Evolutionary conservation across 2,888 invertebrate species (phyloP).

Genomic region (Cryptus armator): DNA sequence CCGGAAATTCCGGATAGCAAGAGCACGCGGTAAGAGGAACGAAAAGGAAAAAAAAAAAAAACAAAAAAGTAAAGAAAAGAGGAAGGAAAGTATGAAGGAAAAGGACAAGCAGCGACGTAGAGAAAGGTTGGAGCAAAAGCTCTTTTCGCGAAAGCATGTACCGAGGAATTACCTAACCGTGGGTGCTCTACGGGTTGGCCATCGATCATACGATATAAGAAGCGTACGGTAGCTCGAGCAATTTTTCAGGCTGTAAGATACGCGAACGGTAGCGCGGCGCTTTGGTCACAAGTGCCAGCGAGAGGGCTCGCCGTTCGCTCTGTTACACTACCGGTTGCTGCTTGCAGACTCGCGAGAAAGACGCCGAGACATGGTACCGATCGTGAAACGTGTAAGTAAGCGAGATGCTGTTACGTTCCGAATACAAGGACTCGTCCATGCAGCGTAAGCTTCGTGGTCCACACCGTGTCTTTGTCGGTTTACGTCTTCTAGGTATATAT

Average conservation of each 20-base stretch:
- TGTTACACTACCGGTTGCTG: neutral
- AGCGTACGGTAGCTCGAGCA: constrained; percentile 56
- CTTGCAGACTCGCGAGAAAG: neutral
- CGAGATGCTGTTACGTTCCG: neutral
- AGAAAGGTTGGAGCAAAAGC: constrained; percentile 53
- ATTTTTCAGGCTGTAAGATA: constrained; percentile 66
- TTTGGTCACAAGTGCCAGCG: constrained; percentile 40
- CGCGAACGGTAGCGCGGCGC: constrained; percentile 7
- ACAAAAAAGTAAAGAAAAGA: neutral
- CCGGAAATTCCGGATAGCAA: constrained; percentile 40
- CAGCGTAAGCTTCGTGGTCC: constrained; percentile 20
- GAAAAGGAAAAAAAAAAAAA: neutral
- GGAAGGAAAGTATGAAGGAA: neutral
- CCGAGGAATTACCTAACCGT: constrained; percentile 65
- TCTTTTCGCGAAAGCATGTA: constrained; percentile 59
- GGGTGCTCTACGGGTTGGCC: constrained; percentile 46
- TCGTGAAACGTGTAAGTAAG: neutral
- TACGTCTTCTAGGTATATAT: neutral
- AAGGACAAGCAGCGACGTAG: neutral
- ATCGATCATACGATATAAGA: constrained; percentile 67
- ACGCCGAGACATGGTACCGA: neutral
- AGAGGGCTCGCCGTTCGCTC: constrained; percentile 35
- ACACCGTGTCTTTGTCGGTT: constrained; percentile 44
- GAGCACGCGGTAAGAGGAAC: constrained; percentile 6
- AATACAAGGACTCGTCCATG: constrained; percentile 27